Evolutionary conservation across 2,888 invertebrate genomes (phyloP).

Genomic region (Drosophila neotestacea): DNA sequence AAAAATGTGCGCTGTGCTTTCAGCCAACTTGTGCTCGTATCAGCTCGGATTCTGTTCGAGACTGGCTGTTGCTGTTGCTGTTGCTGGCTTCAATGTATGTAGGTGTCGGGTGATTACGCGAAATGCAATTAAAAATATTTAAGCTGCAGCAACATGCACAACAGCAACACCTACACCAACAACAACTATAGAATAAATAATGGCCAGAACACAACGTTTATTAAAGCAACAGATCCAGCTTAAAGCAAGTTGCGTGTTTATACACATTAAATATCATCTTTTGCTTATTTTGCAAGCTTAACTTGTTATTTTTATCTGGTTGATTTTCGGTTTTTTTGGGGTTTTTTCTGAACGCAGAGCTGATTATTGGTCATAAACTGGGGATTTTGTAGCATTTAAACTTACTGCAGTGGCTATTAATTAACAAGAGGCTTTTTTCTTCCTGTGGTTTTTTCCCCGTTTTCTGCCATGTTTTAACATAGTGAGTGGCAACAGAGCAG

Average conservation of each 20-base stretch:
- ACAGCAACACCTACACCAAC: slow-evolving; percentile 35
- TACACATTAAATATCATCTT: slow-evolving; percentile 34
- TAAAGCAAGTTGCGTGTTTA: slow-evolving; percentile 27
- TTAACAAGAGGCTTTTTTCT: slow-evolving; percentile 56
- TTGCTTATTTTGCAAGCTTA: slow-evolving; percentile 58
- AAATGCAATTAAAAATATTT: slow-evolving; percentile 80
- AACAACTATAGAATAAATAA: slow-evolving; percentile 42
- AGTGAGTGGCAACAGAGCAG: slow-evolving; percentile 25
- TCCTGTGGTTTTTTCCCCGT: slow-evolving; percentile 24
- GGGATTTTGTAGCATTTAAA: slow-evolving; percentile 38
- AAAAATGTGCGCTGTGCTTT: slow-evolving; percentile 53
- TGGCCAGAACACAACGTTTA: slow-evolving; percentile 37
- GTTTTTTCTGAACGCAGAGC: slow-evolving; percentile 13
- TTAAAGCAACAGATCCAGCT: slow-evolving; percentile 61
- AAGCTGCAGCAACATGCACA: slow-evolving; percentile 63
- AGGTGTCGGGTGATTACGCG: slow-evolving; percentile 77
- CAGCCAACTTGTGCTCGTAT: neutral
- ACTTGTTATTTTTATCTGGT: slow-evolving; percentile 28
- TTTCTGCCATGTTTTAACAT: neutral
- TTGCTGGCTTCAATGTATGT: slow-evolving; percentile 35
- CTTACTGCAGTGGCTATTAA: slow-evolving; percentile 64
- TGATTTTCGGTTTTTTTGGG: slow-evolving; percentile 9
- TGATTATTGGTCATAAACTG: slow-evolving; percentile 59
- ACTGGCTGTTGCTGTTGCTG: slow-evolving; percentile 15
- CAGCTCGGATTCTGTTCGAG: slow-evolving; percentile 31